These are phyloP conservation scores for Sinocyclocheilus grahami DNA, from an alignment of 2,113 vertebrate species.

Conservation along the genomic window DNA sequence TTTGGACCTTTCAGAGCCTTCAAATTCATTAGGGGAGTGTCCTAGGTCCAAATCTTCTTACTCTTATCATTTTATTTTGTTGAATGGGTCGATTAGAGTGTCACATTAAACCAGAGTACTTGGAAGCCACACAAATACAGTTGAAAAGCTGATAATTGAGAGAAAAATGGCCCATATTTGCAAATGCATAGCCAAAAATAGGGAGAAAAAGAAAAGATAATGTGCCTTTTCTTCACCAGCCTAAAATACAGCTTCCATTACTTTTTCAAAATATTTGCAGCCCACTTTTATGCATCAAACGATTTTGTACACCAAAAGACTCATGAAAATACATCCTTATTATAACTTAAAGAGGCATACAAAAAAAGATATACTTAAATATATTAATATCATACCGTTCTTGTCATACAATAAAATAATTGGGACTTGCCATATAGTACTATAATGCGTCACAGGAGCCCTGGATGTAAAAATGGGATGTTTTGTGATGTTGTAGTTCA, in stretches of 20 bases:
- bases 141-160: conserved; percentile 4
- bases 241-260: conserved; percentile 33
- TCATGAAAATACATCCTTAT: too few species aligned
- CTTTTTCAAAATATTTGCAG: conserved; percentile 44
- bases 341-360: too few species aligned
- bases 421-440: too few species aligned
- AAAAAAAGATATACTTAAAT: too few species aligned
- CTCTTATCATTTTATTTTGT: conserved; percentile 34
- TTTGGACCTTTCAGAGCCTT: conserved; percentile 45
- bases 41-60: conserved; percentile 46
- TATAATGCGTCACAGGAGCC: too few species aligned
- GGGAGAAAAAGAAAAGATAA: background rate
- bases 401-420: too few species aligned
- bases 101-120: conserved; percentile 12
- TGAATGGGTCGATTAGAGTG: conserved; percentile 30
- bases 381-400: too few species aligned
- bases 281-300: conserved; percentile 21
- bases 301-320: background rate
- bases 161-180: background rate
- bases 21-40: conserved; percentile 39
- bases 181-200: background rate
- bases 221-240: background rate
- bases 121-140: conserved; percentile 17
- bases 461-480: background rate
- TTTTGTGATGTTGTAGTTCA: background rate